Conservation (phyloP, 1,140 invertebrate genomes). For the Ladona fulva region DNA sequence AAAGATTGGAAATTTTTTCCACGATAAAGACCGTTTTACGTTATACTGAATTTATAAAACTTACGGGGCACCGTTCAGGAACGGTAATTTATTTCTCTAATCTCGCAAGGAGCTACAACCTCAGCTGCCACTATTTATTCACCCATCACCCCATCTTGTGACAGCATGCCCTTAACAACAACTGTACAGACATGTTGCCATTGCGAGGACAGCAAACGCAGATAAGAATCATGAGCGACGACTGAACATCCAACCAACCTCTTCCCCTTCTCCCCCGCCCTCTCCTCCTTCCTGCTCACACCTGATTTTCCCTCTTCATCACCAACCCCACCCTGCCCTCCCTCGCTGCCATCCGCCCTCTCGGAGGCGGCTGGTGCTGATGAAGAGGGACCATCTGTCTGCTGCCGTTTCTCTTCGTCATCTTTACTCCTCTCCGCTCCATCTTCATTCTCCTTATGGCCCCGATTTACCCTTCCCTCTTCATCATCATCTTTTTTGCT, state of each 20-base stretch:
- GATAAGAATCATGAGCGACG: background rate
- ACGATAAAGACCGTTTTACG: background rate
- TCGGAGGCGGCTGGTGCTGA: background rate
- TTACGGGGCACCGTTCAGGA: too few relatives aligned
- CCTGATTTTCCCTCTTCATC: constrained; percentile 35
- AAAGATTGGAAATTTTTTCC: background rate
- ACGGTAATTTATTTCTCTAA: too few relatives aligned
- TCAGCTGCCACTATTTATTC: background rate
- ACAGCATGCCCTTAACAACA: background rate
- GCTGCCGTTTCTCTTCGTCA: background rate
- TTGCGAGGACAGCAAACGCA: constrained; percentile 9
- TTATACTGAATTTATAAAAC: too few relatives aligned
- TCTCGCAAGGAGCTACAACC: too few relatives aligned
- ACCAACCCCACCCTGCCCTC: constrained; percentile 32
- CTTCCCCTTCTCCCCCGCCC: constrained; percentile 33
- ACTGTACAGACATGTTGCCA: background rate
- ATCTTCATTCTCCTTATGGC: constrained; percentile 14
- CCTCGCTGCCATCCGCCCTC: constrained; percentile 34
- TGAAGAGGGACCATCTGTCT: background rate
- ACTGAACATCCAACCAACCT: constrained; percentile 36
- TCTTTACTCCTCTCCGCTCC: background rate
- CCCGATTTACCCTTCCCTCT: background rate
- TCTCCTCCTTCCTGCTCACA: constrained; percentile 40
- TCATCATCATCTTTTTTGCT: background rate
- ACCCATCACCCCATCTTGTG: background rate